Evolutionary conservation across 2,113 vertebrate species (phyloP).

Genomic region (Chamaetylas fuelleborni): DNA sequence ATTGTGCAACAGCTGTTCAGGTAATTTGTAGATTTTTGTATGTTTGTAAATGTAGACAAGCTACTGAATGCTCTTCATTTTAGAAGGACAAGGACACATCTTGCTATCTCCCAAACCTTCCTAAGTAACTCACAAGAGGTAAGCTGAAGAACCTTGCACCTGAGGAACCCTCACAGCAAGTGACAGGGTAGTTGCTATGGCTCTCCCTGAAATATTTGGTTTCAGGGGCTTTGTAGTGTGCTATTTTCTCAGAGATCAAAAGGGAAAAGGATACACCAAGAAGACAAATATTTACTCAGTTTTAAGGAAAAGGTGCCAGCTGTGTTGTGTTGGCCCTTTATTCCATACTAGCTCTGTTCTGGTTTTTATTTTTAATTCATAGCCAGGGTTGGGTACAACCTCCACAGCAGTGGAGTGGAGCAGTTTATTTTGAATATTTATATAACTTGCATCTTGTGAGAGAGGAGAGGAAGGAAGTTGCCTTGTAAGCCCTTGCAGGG

Average conservation of each 20-base stretch:
- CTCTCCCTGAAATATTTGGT: neutral
- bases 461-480: neutral
- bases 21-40: no score
- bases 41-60: neutral
- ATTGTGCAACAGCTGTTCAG: neutral
- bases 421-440: slow-evolving; percentile 3
- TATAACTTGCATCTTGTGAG: neutral
- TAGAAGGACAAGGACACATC: neutral
- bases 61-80: neutral
- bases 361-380: neutral
- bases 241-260: neutral
- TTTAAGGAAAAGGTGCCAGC: neutral
- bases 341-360: neutral
- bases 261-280: neutral
- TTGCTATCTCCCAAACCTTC: neutral
- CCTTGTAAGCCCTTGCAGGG: neutral
- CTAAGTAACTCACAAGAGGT: neutral
- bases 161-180: neutral
- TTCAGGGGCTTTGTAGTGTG: neutral
- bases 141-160: neutral
- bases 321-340: neutral
- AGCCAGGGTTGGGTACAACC: neutral
- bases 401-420: neutral
- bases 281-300: neutral
- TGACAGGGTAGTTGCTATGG: neutral